A percentile compares a stretch with the other conserved stretches of the same genome.
phyloP scores from a whole-genome alignment of 2,888 invertebrate genomes.

The Clusia tigrina region DNA sequence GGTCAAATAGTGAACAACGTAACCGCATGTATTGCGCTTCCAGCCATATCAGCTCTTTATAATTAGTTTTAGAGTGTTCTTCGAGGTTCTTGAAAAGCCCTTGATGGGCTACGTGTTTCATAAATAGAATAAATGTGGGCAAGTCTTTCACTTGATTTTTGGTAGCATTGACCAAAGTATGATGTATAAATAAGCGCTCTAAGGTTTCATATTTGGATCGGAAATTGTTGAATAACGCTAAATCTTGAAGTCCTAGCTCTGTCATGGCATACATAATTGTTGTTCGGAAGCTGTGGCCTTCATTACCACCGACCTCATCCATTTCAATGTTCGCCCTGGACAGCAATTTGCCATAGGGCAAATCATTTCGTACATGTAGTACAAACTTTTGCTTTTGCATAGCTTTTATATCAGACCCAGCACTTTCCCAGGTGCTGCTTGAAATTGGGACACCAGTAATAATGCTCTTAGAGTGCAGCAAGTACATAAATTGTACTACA shows the following conservation, averaged over 20 bases:
- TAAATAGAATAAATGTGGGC: conserved; percentile 53
- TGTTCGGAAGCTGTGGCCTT: conserved; percentile 52
- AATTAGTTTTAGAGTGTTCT: conserved; percentile 54
- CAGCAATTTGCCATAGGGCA: conserved; percentile 50
- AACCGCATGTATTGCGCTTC: conserved; percentile 61
- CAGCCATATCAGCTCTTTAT: conserved; percentile 59
- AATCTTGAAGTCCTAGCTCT: conserved; percentile 52
- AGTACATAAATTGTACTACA: too few species aligned
- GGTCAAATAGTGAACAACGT: conserved; percentile 60
- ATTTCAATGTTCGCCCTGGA: conserved; percentile 49
- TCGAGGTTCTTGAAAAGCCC: conserved; percentile 56
- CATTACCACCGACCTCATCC: conserved; percentile 41
- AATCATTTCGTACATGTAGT: conserved; percentile 55
- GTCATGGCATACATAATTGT: conserved; percentile 58
- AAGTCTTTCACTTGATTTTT: conserved; percentile 57
- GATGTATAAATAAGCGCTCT: conserved; percentile 59
- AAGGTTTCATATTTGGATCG: conserved; percentile 58
- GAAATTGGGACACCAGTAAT: too few species aligned
- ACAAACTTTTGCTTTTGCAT: too few species aligned
- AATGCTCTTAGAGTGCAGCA: too few species aligned
- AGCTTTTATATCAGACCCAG: too few species aligned
- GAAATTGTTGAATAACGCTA: conserved; percentile 57
- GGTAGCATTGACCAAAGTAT: conserved; percentile 53
- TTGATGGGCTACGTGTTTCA: conserved; percentile 55
- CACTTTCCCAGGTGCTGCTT: too few species aligned